Conservation (phyloP, 2,113 vertebrate species). For the Pseudolaguvia tuberculata region DNA sequence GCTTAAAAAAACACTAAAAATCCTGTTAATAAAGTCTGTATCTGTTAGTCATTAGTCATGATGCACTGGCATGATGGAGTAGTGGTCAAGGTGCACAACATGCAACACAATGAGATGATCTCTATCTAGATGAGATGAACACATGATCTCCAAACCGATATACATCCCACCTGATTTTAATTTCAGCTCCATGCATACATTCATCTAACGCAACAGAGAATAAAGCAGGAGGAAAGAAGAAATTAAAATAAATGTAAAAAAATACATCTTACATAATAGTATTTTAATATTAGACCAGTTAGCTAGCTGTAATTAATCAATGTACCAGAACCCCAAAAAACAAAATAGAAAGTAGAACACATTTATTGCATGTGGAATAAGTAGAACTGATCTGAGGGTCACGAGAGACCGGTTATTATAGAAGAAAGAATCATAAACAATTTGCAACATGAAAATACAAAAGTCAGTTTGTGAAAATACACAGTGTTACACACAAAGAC, state of each 20-base stretch:
- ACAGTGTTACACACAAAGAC: not conserved
- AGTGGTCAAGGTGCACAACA: constrained; percentile 53
- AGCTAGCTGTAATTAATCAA: not conserved
- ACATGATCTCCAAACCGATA: constrained; percentile 57
- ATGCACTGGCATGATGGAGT: constrained; percentile 39
- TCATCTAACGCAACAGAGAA: constrained; percentile 40
- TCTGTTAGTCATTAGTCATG: constrained; percentile 25
- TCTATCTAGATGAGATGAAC: too few species aligned
- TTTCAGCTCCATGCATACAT: constrained; percentile 35
- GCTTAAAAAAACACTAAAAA: not conserved
- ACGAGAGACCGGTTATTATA: not conserved
- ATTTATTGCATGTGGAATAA: not conserved
- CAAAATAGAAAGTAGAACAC: not conserved
- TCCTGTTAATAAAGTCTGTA: not conserved
- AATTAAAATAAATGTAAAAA: constrained; percentile 18
- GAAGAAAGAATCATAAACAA: constrained; percentile 14
- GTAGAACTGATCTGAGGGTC: not conserved
- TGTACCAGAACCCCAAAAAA: not conserved
- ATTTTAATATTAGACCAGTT: constrained; percentile 17
- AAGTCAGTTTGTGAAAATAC: not conserved
- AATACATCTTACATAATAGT: not conserved
- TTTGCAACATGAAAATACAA: constrained; percentile 16
- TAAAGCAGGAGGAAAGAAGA: constrained; percentile 39
- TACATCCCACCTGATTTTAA: constrained; percentile 55
- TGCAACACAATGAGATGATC: constrained; percentile 53